A percentile compares a stretch with the other conserved stretches of the same genome.
phyloP scores from a whole-genome alignment of 1,140 invertebrate genomes.

The Dermatophagoides farinae region DNA sequence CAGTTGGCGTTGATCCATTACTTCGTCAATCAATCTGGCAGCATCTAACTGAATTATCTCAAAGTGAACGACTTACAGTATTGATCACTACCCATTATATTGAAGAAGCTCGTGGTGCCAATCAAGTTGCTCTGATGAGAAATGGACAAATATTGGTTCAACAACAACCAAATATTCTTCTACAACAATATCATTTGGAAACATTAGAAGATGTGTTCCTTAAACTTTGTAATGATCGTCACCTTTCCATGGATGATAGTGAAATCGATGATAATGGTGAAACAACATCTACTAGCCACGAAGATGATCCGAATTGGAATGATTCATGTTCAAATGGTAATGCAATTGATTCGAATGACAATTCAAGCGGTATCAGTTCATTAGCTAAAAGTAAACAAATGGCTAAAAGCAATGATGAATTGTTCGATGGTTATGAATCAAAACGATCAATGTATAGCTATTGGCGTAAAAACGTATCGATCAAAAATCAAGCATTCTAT shows the following conservation, averaged over 20 bases:
- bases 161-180: slow-evolving; percentile 59
- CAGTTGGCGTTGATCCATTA: slow-evolving; percentile 29
- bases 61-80: slow-evolving; percentile 33
- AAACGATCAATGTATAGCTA: not conserved
- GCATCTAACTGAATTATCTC: slow-evolving; percentile 8
- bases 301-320: not conserved
- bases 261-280: not conserved
- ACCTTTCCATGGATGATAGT: not conserved
- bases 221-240: slow-evolving; percentile 41
- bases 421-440: not conserved
- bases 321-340: not conserved
- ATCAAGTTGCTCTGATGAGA: slow-evolving; percentile 32
- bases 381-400: not conserved
- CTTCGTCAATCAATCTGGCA: slow-evolving; percentile 20
- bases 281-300: not conserved
- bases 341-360: not conserved
- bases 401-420: not conserved
- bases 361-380: not conserved
- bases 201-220: slow-evolving; percentile 82
- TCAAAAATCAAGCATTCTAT: not conserved
- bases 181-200: slow-evolving; percentile 56
- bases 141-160: slow-evolving; percentile 43
- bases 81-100: slow-evolving; percentile 31
- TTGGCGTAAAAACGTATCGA: not conserved
- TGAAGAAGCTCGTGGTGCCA: slow-evolving; percentile 26